Conservation (phyloP, 2,797 vertebrate species). For the Moxostoma hubbsi region DNA sequence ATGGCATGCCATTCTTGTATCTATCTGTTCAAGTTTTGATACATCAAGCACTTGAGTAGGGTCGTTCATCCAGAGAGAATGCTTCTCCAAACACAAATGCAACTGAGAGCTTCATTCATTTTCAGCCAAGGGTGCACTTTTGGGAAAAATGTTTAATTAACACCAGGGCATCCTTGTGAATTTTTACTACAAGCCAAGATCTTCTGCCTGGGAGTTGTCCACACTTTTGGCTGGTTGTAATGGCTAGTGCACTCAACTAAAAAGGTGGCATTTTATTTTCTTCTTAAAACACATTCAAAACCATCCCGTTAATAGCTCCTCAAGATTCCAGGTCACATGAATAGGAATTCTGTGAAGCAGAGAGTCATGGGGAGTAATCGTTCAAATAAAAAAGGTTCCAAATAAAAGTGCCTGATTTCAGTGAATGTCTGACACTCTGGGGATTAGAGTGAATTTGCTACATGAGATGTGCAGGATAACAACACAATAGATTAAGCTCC, state of each 20-base stretch:
- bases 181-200: constrained; percentile 62
- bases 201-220: constrained; percentile 58
- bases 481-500: not conserved
- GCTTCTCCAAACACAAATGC: constrained; percentile 60
- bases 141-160: constrained; percentile 81
- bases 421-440: constrained; percentile 62
- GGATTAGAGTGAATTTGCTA: constrained; percentile 59
- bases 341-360: constrained; percentile 69
- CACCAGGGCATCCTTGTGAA: constrained; percentile 75
- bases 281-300: constrained; percentile 55
- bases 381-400: constrained; percentile 59
- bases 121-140: constrained; percentile 75
- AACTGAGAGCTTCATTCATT: constrained; percentile 67
- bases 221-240: constrained; percentile 58
- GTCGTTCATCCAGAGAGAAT: constrained; percentile 59
- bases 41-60: constrained; percentile 79
- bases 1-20: constrained; percentile 78
- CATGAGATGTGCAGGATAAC: not conserved
- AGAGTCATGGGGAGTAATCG: constrained; percentile 65
- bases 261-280: constrained; percentile 71
- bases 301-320: constrained; percentile 47
- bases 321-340: constrained; percentile 69
- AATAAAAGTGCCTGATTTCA: constrained; percentile 65
- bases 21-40: constrained; percentile 87
- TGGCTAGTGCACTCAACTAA: constrained; percentile 65